These are phyloP conservation scores for Atta cephalotes DNA, from an alignment of 1,140 invertebrate species.

Conservation along the genomic window DNA sequence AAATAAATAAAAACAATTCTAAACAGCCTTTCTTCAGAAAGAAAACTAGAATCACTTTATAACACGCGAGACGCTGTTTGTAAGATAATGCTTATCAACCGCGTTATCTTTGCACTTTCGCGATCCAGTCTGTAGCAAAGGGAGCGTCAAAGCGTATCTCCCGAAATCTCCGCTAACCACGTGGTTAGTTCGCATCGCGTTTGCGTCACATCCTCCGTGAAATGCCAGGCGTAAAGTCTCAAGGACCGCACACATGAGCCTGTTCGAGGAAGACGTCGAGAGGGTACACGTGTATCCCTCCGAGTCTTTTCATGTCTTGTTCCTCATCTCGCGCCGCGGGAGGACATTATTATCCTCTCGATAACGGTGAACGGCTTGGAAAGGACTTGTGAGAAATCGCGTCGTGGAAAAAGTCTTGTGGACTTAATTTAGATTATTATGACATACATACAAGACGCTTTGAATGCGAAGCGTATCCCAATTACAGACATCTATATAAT, in stretches of 20 bases:
- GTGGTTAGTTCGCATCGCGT: slow-evolving; percentile 36
- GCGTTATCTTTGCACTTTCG: slow-evolving; percentile 31
- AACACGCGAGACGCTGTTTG: background rate
- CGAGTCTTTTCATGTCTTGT: slow-evolving; percentile 13
- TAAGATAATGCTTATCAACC: slow-evolving; percentile 43
- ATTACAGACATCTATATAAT: no score
- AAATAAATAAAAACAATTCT: background rate
- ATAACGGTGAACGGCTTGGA: slow-evolving; percentile 60
- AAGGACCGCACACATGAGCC: slow-evolving; percentile 20
- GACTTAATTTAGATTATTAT: slow-evolving; percentile 78
- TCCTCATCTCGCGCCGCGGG: slow-evolving; percentile 32
- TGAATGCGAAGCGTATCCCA: background rate
- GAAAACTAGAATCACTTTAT: background rate
- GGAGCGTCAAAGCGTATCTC: slow-evolving; percentile 28
- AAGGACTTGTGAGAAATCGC: slow-evolving; percentile 16
- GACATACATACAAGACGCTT: slow-evolving; percentile 24
- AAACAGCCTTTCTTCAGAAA: background rate
- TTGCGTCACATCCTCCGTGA: slow-evolving; percentile 42
- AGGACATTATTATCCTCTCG: slow-evolving; percentile 63
- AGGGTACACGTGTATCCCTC: slow-evolving; percentile 35
- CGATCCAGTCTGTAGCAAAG: background rate
- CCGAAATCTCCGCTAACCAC: slow-evolving; percentile 2
- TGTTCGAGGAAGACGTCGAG: slow-evolving; percentile 50
- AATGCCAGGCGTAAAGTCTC: slow-evolving; percentile 48
- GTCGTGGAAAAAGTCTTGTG: background rate